Conservation (phyloP, 2,888 invertebrate genomes). For the Clivina fossor region DNA sequence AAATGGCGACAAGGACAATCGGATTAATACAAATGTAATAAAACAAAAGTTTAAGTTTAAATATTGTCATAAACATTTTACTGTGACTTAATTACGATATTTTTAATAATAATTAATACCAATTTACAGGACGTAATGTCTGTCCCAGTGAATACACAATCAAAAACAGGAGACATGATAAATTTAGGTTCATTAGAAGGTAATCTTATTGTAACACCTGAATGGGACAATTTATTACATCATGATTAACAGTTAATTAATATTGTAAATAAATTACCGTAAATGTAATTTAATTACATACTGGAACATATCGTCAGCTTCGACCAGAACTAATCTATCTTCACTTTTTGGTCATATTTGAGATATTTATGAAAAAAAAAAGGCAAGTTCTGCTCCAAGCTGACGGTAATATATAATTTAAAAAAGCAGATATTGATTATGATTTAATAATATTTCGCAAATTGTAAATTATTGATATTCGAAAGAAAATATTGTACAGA, state of each 20-base stretch:
- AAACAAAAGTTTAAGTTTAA: too few species aligned
- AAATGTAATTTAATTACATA: slow-evolving; percentile 1
- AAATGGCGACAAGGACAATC: too few species aligned
- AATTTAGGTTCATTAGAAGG: slow-evolving; percentile 60
- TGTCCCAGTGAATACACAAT: slow-evolving; percentile 55
- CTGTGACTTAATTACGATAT: too few species aligned
- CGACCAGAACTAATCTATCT: too few species aligned
- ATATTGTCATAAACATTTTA: too few species aligned
- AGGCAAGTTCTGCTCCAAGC: not conserved
- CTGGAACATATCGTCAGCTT: slow-evolving; percentile 5
- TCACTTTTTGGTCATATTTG: too few species aligned
- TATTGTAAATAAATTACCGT: not conserved
- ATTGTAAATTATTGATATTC: too few species aligned
- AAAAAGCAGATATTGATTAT: too few species aligned
- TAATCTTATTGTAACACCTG: slow-evolving; percentile 60
- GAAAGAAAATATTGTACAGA: too few species aligned
- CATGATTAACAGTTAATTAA: slow-evolving; percentile 1
- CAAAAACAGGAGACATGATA: slow-evolving; percentile 60
- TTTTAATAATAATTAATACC: too few species aligned
- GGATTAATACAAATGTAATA: too few species aligned
- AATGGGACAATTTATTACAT: slow-evolving; percentile 55
- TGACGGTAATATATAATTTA: not conserved
- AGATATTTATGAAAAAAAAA: not conserved
- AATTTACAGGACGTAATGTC: slow-evolving; percentile 61
- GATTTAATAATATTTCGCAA: too few species aligned